These are phyloP conservation scores for Mechanitis mazaeus DNA, from an alignment of 2,888 invertebrate species.

Conservation along the genomic window DNA sequence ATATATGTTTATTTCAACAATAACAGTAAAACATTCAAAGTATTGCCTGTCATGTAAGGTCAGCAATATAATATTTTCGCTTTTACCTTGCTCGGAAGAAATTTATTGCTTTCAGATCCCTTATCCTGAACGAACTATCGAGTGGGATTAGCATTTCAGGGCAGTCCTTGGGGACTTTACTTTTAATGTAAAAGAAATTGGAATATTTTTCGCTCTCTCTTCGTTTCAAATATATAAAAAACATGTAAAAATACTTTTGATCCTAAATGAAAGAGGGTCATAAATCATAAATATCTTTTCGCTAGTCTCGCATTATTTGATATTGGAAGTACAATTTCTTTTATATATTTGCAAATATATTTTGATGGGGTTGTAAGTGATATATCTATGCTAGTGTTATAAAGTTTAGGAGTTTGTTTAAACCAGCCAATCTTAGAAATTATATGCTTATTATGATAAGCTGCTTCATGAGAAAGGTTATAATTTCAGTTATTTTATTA, in stretches of 20 bases:
- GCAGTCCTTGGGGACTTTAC: conserved; percentile 14
- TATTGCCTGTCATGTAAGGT: conserved; percentile 10
- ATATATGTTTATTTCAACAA: not conserved
- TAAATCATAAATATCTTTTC: not conserved
- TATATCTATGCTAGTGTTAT: too few species aligned
- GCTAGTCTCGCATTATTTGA: not conserved
- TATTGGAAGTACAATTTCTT: not conserved
- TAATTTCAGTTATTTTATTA: too few species aligned
- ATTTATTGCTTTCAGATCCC: conserved; percentile 30
- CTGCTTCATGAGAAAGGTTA: too few species aligned
- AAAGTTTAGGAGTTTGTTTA: too few species aligned
- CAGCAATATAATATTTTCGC: conserved; percentile 26
- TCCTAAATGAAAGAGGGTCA: not conserved
- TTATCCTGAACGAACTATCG: conserved; percentile 30
- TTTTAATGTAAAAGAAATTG: conserved; percentile 13
- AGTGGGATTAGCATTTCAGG: conserved; percentile 26
- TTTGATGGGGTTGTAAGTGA: too few species aligned
- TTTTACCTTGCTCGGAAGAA: conserved; percentile 25
- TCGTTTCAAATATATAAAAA: conserved; percentile 7
- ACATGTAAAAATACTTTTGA: not conserved
- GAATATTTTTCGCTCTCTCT: not conserved
- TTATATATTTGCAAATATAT: not conserved
- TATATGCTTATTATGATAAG: too few species aligned
- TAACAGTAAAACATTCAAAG: not conserved
- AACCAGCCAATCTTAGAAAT: too few species aligned